Percentiles rank a stretch among this genome's conserved stretches.
These are phyloP conservation scores for Auanema freiburgensis DNA, from an alignment of 2,888 invertebrate species.

Conservation along the genomic window DNA sequence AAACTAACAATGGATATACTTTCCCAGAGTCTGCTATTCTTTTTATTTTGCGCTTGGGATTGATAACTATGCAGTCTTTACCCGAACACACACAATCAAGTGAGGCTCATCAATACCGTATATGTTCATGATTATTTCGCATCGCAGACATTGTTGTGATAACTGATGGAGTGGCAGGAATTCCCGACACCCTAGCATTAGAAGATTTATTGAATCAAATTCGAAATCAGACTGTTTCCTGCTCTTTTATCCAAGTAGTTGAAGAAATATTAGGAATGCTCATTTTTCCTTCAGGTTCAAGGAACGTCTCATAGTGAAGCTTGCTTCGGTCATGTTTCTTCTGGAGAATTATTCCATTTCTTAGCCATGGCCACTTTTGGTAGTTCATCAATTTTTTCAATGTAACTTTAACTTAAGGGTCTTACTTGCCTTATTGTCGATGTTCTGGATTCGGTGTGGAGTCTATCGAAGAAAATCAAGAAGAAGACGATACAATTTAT, in stretches of 20 bases:
- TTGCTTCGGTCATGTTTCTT: slow-evolving; percentile 73
- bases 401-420: neutral
- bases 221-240: slow-evolving; percentile 76
- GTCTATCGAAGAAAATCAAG: neutral
- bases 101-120: slow-evolving; percentile 66
- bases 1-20: slow-evolving; percentile 32
- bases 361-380: slow-evolving; percentile 78
- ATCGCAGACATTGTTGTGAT: slow-evolving; percentile 66
- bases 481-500: neutral
- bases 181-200: slow-evolving; percentile 76
- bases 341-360: slow-evolving; percentile 77
- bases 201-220: slow-evolving; percentile 77
- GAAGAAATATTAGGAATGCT: neutral
- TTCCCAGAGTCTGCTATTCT: slow-evolving; percentile 69
- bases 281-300: slow-evolving; percentile 22
- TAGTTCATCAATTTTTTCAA: slow-evolving; percentile 27
- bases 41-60: slow-evolving; percentile 78
- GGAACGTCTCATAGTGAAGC: slow-evolving; percentile 30
- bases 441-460: slow-evolving; percentile 9
- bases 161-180: slow-evolving; percentile 75
- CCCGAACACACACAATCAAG: slow-evolving; percentile 78
- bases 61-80: slow-evolving; percentile 76
- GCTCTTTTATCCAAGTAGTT: slow-evolving; percentile 77
- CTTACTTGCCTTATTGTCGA: slow-evolving; percentile 17
- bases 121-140: neutral